Conservation (phyloP, 1,140 invertebrate species). For the Drosophila funebris region DNA sequence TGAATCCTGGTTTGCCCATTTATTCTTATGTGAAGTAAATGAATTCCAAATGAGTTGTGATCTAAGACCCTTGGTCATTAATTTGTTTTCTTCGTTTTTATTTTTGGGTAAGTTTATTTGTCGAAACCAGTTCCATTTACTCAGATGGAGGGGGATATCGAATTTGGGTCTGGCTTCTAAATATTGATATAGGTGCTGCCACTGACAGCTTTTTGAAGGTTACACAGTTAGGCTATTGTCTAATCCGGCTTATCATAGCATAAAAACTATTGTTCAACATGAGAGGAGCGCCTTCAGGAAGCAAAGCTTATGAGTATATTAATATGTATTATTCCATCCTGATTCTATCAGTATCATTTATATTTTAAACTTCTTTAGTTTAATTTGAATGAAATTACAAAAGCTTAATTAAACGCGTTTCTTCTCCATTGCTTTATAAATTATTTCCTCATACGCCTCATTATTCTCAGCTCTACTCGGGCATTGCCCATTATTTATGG, state of each 20-base stretch:
- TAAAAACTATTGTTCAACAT: neutral
- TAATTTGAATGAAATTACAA: neutral
- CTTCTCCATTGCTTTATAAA: neutral
- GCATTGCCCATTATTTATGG: no score
- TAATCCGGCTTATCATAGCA: neutral
- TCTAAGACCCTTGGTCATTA: constrained; percentile 1
- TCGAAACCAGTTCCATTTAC: constrained; percentile 27
- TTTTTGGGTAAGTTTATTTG: neutral
- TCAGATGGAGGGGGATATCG: neutral
- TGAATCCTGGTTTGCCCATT: neutral
- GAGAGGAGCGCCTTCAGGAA: constrained; percentile 6
- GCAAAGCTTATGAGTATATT: neutral
- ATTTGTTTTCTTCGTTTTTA: neutral
- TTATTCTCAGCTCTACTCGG: neutral
- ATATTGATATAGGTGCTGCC: constrained; percentile 19
- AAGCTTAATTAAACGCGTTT: neutral
- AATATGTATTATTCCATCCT: no score
- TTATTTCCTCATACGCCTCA: constrained; percentile 27
- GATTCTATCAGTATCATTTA: neutral
- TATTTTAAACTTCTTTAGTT: neutral
- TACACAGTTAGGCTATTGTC: constrained; percentile 6
- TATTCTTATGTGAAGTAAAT: neutral
- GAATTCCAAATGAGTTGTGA: neutral
- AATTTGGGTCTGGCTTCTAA: constrained; percentile 23
- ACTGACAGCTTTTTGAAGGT: constrained; percentile 26